These are phyloP conservation scores for Syrphus vitripennis DNA, from an alignment of 2,888 invertebrate species.

Conservation along the genomic window DNA sequence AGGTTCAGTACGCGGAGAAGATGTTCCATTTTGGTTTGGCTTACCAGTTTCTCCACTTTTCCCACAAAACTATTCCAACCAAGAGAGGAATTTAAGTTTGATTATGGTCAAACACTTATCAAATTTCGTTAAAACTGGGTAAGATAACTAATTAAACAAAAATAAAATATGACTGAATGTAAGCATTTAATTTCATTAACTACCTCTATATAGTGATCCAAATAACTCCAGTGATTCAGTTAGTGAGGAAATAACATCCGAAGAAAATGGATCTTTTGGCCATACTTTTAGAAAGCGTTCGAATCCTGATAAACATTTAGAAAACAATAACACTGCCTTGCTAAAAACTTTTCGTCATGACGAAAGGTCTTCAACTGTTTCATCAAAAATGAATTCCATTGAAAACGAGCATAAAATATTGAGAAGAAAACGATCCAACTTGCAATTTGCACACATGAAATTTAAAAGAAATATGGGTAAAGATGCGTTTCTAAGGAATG, in stretches of 20 bases:
- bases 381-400: background rate
- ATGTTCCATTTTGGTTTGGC: constrained; percentile 92
- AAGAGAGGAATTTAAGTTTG: constrained; percentile 89
- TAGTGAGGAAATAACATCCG: background rate
- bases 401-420: background rate
- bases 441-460: constrained; percentile 8
- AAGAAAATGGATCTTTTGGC: background rate
- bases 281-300: background rate
- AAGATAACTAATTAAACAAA: too few relatives aligned
- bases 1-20: constrained; percentile 93
- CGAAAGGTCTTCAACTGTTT: background rate
- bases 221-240: constrained; percentile 74
- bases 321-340: background rate
- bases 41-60: constrained; percentile 87
- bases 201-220: constrained; percentile 76
- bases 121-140: constrained; percentile 95
- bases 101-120: constrained; percentile 92
- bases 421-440: constrained; percentile 36
- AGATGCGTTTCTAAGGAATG: constrained; percentile 61
- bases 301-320: constrained; percentile 32
- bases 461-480: constrained; percentile 50
- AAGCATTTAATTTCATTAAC: too few relatives aligned
- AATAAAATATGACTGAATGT: too few relatives aligned
- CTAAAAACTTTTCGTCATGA: background rate
- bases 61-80: constrained; percentile 90